Base-by-base conservation (phyloP, 2,797 vertebrate species). In the Melanogrammus aeglefinus region DNA sequence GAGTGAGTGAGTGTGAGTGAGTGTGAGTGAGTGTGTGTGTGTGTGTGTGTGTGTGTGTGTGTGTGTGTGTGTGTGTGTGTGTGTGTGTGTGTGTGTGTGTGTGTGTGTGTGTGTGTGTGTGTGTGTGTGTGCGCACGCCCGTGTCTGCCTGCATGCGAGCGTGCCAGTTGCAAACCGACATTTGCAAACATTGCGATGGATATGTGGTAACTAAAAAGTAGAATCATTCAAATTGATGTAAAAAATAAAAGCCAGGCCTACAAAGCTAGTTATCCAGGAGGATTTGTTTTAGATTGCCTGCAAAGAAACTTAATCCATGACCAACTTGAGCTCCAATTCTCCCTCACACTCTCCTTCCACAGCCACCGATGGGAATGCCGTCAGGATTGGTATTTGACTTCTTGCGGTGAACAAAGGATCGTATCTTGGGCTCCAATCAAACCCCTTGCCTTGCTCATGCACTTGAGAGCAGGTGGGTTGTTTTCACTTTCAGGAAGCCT, bases 221-320 rank as follows among this genome's bases (percentile, higher is more conserved):
- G 3, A 57, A 57, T 57, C 3, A 21, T 21, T 57, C 51, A 21
- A 57, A 21, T 57, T 57, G 51, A 57, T 57, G 6, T 5, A 79
- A 73, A 70, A 70, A 70, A 70, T 1, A 10, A 31, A 70, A 29
- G 7, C 14, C 44, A 18, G 12, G 16, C 12, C 44, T 16, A 47
- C 16, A 57, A 57, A 57, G 51, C 51, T 21, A 57, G 16, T 57
- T 57, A 70, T 70, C 66, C 24, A 24, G 66, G 27, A 12, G 27
- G 13, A 73, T 76, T 76, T 24, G 80, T 80, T 81, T 80, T 69
- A 66, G 73, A 66, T 84, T 79, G 84, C 51, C 38, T 47, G 35
- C 80, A 78, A 82, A 78, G 1, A 80, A 74, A 81, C 27, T 13
- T 78, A 85, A 87, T 84, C 75, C 44, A 47, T 41, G 36, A 72